These are phyloP conservation scores for Apotomis capreana DNA, from an alignment of 2,888 invertebrate genomes.

Conservation along the genomic window DNA sequence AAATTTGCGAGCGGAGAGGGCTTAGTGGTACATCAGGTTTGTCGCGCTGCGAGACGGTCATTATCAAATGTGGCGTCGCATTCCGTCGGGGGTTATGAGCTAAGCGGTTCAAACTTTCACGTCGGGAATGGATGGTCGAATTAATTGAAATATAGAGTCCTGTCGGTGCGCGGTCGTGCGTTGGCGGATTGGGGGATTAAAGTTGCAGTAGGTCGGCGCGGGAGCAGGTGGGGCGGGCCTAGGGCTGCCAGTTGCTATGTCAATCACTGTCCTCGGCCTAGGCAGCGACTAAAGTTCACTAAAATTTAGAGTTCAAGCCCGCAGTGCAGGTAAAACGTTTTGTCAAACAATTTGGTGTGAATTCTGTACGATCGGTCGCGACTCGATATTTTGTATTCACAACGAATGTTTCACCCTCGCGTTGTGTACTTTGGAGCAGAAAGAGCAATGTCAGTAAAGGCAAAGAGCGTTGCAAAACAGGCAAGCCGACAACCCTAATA, in stretches of 20 bases:
- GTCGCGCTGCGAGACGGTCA: conserved; percentile 26
- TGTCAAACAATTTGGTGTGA: background rate
- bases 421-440: conserved; percentile 12
- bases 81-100: conserved; percentile 61
- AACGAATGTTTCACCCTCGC: conserved; percentile 5
- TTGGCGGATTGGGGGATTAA: conserved; percentile 77
- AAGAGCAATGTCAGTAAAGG: conserved; percentile 2
- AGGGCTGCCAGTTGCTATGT: conserved; percentile 39
- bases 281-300: conserved; percentile 21
- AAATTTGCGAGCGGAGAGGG: conserved; percentile 30
- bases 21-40: conserved; percentile 30
- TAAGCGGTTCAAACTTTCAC: conserved; percentile 70
- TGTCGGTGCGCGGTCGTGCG: conserved; percentile 73
- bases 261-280: conserved; percentile 39
- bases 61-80: conserved; percentile 30
- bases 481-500: conserved; percentile 35
- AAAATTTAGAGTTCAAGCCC: conserved; percentile 1
- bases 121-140: conserved; percentile 75
- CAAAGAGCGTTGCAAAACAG: conserved; percentile 22
- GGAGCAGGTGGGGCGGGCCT: conserved; percentile 64
- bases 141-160: conserved; percentile 82
- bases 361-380: background rate
- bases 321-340: background rate
- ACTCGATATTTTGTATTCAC: conserved; percentile 13
- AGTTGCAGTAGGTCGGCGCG: conserved; percentile 73